Percentiles rank a stretch among this genome's conserved stretches.
phyloP scores from a whole-genome alignment of 2,113 vertebrate genomes.

The Microcebus lehilahytsara region DNA sequence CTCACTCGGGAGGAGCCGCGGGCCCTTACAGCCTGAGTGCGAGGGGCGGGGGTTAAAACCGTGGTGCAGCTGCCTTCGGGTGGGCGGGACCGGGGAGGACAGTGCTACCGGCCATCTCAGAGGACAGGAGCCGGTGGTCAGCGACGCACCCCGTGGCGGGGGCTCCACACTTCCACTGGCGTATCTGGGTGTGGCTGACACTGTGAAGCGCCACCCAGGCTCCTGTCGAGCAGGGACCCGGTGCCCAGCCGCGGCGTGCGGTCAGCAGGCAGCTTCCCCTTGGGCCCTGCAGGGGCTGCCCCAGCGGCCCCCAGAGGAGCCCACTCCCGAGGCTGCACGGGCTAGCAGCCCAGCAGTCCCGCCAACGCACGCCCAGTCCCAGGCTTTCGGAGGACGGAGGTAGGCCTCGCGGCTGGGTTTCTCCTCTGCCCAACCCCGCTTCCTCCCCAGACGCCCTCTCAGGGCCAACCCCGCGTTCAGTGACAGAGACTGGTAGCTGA shows the following conservation, averaged over 20 bases:
- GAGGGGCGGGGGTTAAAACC: not conserved
- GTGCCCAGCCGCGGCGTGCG: accelerated
- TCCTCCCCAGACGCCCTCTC: not conserved
- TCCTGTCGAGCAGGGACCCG: not conserved
- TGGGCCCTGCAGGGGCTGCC: not conserved
- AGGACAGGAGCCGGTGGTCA: accelerated
- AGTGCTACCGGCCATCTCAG: no score
- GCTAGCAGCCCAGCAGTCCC: not conserved
- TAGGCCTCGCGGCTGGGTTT: not conserved
- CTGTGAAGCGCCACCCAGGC: not conserved
- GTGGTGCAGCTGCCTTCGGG: accelerated
- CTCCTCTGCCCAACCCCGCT: not conserved
- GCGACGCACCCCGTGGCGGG: accelerated
- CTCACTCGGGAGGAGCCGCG: no score
- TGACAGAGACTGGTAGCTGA: not conserved
- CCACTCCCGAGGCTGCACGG: not conserved
- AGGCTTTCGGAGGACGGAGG: not conserved
- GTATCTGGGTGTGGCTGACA: no score
- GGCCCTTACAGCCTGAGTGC: no score
- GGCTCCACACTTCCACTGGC: accelerated
- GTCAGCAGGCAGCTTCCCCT: not conserved
- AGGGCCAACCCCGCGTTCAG: not conserved
- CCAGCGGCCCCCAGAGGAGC: not conserved
- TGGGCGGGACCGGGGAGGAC: not conserved
- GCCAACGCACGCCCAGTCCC: accelerated